These are phyloP conservation scores for Trinectes maculatus DNA, from an alignment of 2,113 vertebrate species.

Conservation along the genomic window DNA sequence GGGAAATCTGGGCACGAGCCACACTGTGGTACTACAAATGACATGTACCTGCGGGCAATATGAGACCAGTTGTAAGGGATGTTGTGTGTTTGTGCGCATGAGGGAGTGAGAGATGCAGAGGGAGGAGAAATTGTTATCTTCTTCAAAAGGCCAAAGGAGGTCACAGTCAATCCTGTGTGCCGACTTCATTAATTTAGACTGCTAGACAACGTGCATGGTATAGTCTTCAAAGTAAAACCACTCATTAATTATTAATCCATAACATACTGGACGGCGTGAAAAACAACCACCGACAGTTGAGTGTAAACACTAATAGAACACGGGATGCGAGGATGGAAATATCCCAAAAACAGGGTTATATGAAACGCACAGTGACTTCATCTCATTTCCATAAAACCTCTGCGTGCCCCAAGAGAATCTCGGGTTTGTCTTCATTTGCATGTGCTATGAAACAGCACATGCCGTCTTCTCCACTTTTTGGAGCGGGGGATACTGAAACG, in stretches of 20 bases:
- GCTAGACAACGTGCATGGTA: conserved; percentile 27
- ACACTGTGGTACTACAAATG: conserved; percentile 26
- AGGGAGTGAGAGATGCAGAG: conserved; percentile 5
- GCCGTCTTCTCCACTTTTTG: conserved; percentile 5
- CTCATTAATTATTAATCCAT: conserved; percentile 51
- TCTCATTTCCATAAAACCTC: conserved; percentile 72
- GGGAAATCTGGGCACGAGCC: conserved; percentile 21
- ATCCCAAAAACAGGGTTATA: conserved; percentile 36
- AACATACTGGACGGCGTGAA: conserved; percentile 10
- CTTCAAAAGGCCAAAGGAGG: conserved; percentile 45
- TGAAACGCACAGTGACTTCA: conserved; percentile 42
- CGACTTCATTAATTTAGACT: conserved; percentile 49
- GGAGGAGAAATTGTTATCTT: conserved; percentile 43
- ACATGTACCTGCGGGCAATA: conserved; percentile 45
- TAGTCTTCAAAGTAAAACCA: conserved; percentile 45
- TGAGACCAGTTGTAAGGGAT: conserved; percentile 30
- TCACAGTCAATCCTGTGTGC: conserved; percentile 28
- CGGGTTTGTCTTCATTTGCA: conserved; percentile 64
- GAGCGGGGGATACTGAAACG: conserved; percentile 27
- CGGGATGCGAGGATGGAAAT: conserved; percentile 9
- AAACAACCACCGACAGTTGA: conserved; percentile 28
- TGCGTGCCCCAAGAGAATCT: conserved; percentile 45
- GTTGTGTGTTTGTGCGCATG: conserved; percentile 10
- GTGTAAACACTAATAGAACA: conserved; percentile 22
- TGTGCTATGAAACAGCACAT: conserved; percentile 37